Evolutionary conservation across 2,797 vertebrate species (phyloP).

Genomic region (Halcyon leucocephala): DNA sequence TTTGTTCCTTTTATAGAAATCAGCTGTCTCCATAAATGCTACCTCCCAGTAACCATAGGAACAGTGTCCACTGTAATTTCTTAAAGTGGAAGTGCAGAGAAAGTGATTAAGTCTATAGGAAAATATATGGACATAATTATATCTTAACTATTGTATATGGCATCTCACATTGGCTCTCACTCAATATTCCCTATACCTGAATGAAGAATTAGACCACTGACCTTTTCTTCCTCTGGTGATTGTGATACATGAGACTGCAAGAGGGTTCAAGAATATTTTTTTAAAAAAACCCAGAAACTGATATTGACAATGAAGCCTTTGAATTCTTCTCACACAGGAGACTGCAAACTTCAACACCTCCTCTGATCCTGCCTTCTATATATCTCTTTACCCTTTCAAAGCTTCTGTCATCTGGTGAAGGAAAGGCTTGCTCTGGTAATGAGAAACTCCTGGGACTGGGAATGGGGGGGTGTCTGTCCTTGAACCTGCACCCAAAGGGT

Average conservation of each 20-base stretch:
- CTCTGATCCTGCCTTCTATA: background rate
- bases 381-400: background rate
- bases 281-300: background rate
- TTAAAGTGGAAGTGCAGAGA: slow-evolving; percentile 63
- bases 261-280: background rate
- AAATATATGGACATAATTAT: slow-evolving; percentile 71
- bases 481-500: fast-evolving
- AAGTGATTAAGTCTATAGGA: slow-evolving; percentile 53
- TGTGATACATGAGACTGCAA: slow-evolving; percentile 55
- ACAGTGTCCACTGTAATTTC: slow-evolving; percentile 62
- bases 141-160: slow-evolving; percentile 66
- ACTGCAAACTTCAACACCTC: background rate
- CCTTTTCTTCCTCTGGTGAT: slow-evolving; percentile 62
- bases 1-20: slow-evolving; percentile 53
- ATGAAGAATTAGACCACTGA: slow-evolving; percentile 69
- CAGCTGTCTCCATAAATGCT: slow-evolving; percentile 2
- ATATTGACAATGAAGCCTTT: slow-evolving; percentile 21
- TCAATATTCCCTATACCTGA: slow-evolving; percentile 51
- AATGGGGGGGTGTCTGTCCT: background rate
- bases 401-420: background rate
- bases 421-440: background rate
- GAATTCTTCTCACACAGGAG: slow-evolving; percentile 12
- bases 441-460: background rate
- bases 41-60: slow-evolving; percentile 73
- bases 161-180: slow-evolving; percentile 58